phyloP scores from a whole-genome alignment of 2,797 vertebrate species.

The Neopelma chrysocephalum region DNA sequence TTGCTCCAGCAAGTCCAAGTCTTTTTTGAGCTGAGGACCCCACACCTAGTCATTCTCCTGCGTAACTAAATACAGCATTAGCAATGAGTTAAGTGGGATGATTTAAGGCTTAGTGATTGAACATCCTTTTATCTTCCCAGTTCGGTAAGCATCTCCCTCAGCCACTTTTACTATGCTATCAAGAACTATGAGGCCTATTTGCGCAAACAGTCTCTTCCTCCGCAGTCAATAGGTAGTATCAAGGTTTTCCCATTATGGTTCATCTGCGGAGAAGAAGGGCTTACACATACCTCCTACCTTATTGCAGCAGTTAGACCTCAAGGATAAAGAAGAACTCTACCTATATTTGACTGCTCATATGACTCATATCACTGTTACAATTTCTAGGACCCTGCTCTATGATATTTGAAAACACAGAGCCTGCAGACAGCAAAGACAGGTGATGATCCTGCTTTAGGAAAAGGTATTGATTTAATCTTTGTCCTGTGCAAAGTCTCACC shows the following conservation, averaged over 20 bases:
- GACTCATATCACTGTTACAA: background rate
- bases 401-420: background rate
- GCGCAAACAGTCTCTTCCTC: background rate
- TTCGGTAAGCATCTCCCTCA: background rate
- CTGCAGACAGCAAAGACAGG: background rate
- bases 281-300: background rate
- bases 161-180: background rate
- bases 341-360: background rate
- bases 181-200: background rate
- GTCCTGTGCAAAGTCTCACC: background rate
- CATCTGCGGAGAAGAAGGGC: background rate
- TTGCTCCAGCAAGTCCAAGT: rapidly evolving
- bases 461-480: background rate
- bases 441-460: no score
- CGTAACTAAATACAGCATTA: background rate
- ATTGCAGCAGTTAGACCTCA: background rate
- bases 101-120: background rate
- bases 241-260: background rate
- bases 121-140: background rate
- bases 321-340: background rate
- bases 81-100: background rate
- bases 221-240: background rate
- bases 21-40: background rate
- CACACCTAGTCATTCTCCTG: background rate
- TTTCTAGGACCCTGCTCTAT: background rate